Conservation (phyloP, 2,113 vertebrate species). For the Promerops cafer region DNA sequence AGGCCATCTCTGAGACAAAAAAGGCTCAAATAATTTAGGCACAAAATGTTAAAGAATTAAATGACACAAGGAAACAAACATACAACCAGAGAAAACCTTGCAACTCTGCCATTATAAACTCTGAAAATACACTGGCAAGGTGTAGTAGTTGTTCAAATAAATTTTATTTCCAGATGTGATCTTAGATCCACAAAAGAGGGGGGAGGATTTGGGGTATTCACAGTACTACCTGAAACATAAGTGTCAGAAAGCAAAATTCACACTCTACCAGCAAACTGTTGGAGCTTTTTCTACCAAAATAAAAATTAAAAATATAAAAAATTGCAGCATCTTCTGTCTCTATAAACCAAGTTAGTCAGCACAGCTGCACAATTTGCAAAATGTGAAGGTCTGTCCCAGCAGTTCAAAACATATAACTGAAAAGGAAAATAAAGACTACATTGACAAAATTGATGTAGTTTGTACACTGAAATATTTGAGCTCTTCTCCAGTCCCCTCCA, state of each 20-base stretch:
- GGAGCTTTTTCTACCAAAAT: not conserved
- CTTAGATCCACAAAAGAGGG: not conserved
- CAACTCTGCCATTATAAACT: not conserved
- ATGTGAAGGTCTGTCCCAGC: not conserved
- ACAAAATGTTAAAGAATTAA: not conserved
- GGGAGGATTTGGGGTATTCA: rapidly evolving
- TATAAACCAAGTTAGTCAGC: not conserved
- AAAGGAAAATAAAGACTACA: not conserved
- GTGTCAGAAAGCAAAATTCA: not conserved
- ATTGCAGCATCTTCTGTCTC: not conserved
- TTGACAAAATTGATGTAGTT: not conserved
- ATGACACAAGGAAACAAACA: not conserved
- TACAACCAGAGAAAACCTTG: not conserved
- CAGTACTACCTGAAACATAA: not conserved
- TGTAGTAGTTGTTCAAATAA: not conserved
- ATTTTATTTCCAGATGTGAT: not conserved
- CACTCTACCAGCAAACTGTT: not conserved
- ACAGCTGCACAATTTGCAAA: not conserved
- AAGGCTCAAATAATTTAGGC: not conserved
- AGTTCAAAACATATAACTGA: not conserved
- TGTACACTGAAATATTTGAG: not conserved
- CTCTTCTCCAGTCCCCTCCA: not conserved
- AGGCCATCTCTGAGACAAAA: not conserved
- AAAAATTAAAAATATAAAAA: not conserved
- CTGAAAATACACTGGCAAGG: not conserved